Conservation (phyloP, 2,888 invertebrate genomes). For the Brachyopa scutellaris region DNA sequence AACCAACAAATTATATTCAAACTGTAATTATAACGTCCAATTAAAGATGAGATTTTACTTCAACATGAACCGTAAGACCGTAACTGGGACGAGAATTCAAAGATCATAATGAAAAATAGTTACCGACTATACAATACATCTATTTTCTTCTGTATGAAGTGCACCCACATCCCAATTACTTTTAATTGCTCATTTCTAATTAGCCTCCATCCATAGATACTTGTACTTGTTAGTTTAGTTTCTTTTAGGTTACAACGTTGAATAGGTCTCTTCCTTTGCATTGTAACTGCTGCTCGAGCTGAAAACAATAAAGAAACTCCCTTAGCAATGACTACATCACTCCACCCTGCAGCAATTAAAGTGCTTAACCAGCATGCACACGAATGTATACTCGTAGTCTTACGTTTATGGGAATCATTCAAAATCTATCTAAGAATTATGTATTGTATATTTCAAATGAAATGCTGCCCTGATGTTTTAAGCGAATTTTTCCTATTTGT, state of each 20-base stretch:
- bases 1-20: constrained; percentile 38
- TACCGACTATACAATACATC: constrained; percentile 22
- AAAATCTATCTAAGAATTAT: no score
- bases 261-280: constrained; percentile 42
- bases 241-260: not conserved
- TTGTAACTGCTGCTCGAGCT: constrained; percentile 16
- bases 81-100: constrained; percentile 33
- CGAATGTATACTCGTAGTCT: no score
- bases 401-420: constrained; percentile 1
- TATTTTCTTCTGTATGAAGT: constrained; percentile 3
- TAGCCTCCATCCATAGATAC: constrained; percentile 8
- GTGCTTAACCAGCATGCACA: constrained; percentile 12
- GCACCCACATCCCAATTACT: constrained; percentile 54
- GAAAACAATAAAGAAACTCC: not conserved
- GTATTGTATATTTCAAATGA: constrained; percentile 9
- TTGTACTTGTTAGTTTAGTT: constrained; percentile 1
- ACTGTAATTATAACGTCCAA: constrained; percentile 38
- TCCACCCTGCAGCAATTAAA: constrained; percentile 36
- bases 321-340: constrained; percentile 22
- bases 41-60: constrained; percentile 13
- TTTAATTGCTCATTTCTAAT: constrained; percentile 53
- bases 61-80: constrained; percentile 13
- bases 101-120: constrained; percentile 47
- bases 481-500: constrained; percentile 31
- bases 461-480: constrained; percentile 24